These are phyloP conservation scores for Lypha dubia DNA, from an alignment of 2,888 invertebrate species.

Conservation along the genomic window DNA sequence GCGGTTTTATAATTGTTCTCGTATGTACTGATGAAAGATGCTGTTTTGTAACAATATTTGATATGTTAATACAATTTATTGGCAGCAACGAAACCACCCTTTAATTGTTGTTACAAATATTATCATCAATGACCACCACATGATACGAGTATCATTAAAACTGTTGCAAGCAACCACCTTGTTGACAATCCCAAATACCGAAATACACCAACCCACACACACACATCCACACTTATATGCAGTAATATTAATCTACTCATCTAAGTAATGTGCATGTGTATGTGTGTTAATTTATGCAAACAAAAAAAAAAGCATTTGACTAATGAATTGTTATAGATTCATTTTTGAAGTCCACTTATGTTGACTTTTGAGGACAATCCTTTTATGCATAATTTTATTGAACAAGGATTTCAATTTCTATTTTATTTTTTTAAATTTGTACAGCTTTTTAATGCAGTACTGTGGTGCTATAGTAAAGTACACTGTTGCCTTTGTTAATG, in stretches of 20 bases:
- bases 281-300: not conserved
- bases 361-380: constrained; percentile 72
- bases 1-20: constrained; percentile 64
- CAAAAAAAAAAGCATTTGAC: constrained; percentile 55
- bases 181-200: constrained; percentile 2
- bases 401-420: constrained; percentile 46
- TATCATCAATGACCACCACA: constrained; percentile 71
- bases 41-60: constrained; percentile 69
- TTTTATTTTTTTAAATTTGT: not conserved
- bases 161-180: constrained; percentile 50
- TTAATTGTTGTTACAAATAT: constrained; percentile 29
- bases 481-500: constrained; percentile 24
- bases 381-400: constrained; percentile 61
- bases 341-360: constrained; percentile 67
- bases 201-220: not conserved
- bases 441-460: not conserved
- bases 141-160: constrained; percentile 66
- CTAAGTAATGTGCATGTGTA: too few species aligned
- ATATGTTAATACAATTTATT: constrained; percentile 71
- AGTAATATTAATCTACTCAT: constrained; percentile 24
- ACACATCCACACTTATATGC: not conserved
- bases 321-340: constrained; percentile 71
- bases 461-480: too few species aligned
- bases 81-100: constrained; percentile 63
- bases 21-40: constrained; percentile 62